Evolutionary conservation across 2,797 vertebrate genomes (phyloP).

Genomic region (Propithecus deckenii): DNA sequence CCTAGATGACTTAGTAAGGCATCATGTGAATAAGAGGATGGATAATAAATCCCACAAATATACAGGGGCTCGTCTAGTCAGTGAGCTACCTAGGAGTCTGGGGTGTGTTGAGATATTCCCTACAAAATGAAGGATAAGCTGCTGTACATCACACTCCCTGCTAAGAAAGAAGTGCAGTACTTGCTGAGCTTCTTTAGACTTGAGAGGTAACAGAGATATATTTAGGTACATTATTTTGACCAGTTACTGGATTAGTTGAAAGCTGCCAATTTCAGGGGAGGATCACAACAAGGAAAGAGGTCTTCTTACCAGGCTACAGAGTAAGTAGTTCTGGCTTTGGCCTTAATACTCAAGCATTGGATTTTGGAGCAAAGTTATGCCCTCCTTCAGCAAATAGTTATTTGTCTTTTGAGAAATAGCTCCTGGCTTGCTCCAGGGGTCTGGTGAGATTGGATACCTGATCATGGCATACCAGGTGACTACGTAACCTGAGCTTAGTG

Average conservation of each 20-base stretch:
- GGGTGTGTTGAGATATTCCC: neutral
- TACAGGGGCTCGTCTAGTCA: neutral
- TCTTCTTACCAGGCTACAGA: neutral
- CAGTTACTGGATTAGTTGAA: neutral
- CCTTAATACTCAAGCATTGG: neutral
- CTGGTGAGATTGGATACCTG: conserved; percentile 5
- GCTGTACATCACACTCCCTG: neutral
- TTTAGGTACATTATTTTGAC: neutral
- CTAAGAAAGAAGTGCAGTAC: neutral
- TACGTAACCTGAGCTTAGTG: neutral
- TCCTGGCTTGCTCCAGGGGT: neutral
- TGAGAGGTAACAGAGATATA: neutral
- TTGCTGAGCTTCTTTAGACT: neutral
- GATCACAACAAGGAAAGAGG: neutral
- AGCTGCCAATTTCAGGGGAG: neutral
- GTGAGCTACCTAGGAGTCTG: neutral
- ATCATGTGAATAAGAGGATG: neutral
- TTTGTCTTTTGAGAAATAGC: conserved; percentile 12
- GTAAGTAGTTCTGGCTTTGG: conserved; percentile 37
- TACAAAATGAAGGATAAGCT: neutral
- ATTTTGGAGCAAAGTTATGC: neutral
- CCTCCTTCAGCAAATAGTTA: neutral
- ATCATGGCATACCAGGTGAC: neutral
- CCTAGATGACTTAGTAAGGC: neutral
- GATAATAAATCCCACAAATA: neutral